These are phyloP conservation scores for Cossypha polioptera DNA, from an alignment of 2,797 vertebrate species.

Conservation along the genomic window DNA sequence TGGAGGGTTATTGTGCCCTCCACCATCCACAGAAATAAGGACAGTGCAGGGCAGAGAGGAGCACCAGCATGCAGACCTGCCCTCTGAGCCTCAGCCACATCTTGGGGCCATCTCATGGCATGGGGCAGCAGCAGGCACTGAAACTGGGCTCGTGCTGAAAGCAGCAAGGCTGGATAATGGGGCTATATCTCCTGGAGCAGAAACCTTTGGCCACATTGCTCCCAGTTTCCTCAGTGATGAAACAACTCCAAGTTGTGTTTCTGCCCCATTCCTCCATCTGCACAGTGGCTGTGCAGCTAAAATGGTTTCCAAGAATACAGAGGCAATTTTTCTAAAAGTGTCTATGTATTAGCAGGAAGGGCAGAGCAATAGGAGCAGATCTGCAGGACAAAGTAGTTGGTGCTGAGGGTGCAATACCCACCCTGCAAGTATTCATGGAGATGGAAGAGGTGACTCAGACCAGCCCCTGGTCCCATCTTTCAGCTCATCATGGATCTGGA, in stretches of 20 bases:
- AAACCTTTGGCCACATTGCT: not conserved
- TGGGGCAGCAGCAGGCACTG: not conserved
- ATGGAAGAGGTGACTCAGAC: not conserved
- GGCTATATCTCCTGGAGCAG: rapidly evolving
- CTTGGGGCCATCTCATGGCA: not conserved
- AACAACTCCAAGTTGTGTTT: not conserved
- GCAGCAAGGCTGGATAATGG: not conserved
- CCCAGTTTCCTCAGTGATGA: not conserved
- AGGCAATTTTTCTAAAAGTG: not conserved
- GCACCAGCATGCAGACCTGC: rapidly evolving
- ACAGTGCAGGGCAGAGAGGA: not conserved
- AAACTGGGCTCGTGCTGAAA: not conserved
- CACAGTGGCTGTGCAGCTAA: not conserved
- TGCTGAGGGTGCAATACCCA: not conserved
- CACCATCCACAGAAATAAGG: rapidly evolving
- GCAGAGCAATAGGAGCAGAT: not conserved
- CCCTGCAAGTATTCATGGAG: not conserved
- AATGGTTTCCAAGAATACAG: not conserved
- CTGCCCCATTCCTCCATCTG: not conserved
- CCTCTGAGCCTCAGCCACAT: not conserved
- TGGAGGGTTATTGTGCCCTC: not conserved
- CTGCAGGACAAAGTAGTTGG: not conserved
- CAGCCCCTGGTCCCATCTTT: not conserved
- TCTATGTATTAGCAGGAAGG: not conserved
- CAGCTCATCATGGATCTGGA: not conserved